Base-by-base conservation (phyloP, 2,888 invertebrate genomes). In the Vandiemenella viatica region DNA sequence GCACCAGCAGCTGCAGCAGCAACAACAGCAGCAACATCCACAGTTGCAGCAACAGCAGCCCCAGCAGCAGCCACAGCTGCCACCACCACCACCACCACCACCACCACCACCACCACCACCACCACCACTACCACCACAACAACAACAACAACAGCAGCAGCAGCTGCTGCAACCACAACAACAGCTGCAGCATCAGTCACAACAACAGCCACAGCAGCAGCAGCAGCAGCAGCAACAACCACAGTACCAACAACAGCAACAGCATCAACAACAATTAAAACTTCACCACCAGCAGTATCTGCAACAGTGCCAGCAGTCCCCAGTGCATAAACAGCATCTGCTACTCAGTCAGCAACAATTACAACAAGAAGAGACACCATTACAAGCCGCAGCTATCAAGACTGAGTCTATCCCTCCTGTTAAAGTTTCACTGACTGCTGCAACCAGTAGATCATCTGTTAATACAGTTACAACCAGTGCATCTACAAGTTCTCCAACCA, bases 131-230 rank as follows among this genome's bases (percentile, higher is more conserved):
- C 16, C 20, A 23, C 44, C 20, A 17, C 17, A 16, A 43, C 19
- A 42, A 37, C 10, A 20, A 20, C 32, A 45, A 37, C 37, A 15
- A 23, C n/a, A 26, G 8, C 45, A 16, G 22, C 50, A 43, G 16
- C 23, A 50, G 7, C 37, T 32, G 26, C 45, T n/a, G 8, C 37
- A 37, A 37, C 37, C 32, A 37, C 37, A 46, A 37, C 47, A 50
- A 19, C 17, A 42, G 17, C 47, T 47, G 1, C 50, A 43, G 44
- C 21, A 19, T 8, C 38, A 16, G n/a, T 41, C 16, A 15, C 32
- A 32, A 23, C 46, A 23, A 6, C 15, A 20, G 15, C 46, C 13
- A 8, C 23, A 26, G 13, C 46, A 46, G 18, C 18, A 21, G 7
- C 46, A 40, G 4, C 23, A 40, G 5, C 38, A 19, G 41, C 46